Percentiles rank a stretch among this genome's conserved stretches.
These are phyloP conservation scores for Anolis apletophallus DNA, from an alignment of 2,797 vertebrate genomes.

Conservation along the genomic window DNA sequence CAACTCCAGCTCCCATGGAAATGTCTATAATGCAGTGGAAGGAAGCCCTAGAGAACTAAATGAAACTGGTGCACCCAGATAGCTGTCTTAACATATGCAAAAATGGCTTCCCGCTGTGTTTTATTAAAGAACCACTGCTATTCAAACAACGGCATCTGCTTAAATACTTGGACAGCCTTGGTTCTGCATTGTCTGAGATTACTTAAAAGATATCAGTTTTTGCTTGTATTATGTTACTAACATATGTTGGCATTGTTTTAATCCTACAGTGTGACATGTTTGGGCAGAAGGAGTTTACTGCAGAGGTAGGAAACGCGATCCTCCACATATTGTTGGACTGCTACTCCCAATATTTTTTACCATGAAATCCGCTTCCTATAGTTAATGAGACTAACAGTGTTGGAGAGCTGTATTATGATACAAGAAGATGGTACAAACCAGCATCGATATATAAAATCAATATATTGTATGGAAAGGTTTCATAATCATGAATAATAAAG, in stretches of 20 bases:
- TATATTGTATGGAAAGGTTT: too few species aligned
- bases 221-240: background rate
- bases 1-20: conserved; percentile 66
- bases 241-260: background rate
- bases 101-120: conserved; percentile 47
- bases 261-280: too few species aligned
- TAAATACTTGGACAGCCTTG: background rate
- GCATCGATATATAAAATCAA: too few species aligned
- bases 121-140: conserved; percentile 19
- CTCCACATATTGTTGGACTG: background rate
- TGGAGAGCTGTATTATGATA: background rate
- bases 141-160: background rate
- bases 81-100: conserved; percentile 24
- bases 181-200: background rate
- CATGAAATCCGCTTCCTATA: background rate
- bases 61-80: background rate
- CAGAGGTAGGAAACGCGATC: background rate
- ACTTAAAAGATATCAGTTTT: background rate
- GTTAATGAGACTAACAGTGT: background rate
- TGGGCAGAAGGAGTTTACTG: background rate
- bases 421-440: too few species aligned
- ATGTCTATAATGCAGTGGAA: conserved; percentile 56
- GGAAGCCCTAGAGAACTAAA: conserved; percentile 62
- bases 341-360: background rate
- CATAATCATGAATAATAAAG: too few species aligned